Base-by-base conservation (phyloP, 2,888 invertebrate genomes). In the Colletes collaris region DNA sequence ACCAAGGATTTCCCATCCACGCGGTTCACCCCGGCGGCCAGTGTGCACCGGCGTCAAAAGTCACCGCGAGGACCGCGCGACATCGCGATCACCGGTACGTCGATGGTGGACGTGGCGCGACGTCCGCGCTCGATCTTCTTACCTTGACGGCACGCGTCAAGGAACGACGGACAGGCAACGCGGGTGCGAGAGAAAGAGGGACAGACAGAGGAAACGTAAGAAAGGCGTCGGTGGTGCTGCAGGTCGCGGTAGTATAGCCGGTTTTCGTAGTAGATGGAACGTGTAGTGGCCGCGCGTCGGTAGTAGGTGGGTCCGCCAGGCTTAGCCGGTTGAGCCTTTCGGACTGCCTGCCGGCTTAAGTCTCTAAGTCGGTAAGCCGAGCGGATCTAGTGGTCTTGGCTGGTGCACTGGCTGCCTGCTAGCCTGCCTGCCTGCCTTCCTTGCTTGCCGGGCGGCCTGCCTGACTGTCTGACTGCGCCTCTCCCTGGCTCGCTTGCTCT, bases 391-490 rank as follows among this genome's bases (percentile, higher is more conserved):
- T 89, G 91, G 91, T 91, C 90, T 90, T 91, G 90, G 91, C 88
- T 90, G 90, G 87, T 89, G 88, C 88, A 88, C 90, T 88, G 92
- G 92, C 95, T 94, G 94, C 94, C 90, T 91, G 89, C 87, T 92
- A 91, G 87, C 88, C 94, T 94, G 94, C 94, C 89, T 90, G 52
- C 52, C 85, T 84, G 85, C 88, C 88, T 88, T 91, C 88, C 90
- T 89, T 90, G 86, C 88, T 89, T 91, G 89, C 85, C 87, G 83
- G 90, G 87, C 88, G 88, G 89, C 88, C 87, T 88, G 90, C 89
- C 90, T 92, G 91, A 91, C 92, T 91, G 91, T 90, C 91, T 90
- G 91, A 91, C 91, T 91, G 89, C 89, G 89, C 89, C 90, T 87
- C 90, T 89, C 87, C 89, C 89, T 89, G 88, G 89, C 87, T 88